Evolutionary conservation across 2,113 vertebrate genomes (phyloP).

Genomic region (Poicephalus meyeri): DNA sequence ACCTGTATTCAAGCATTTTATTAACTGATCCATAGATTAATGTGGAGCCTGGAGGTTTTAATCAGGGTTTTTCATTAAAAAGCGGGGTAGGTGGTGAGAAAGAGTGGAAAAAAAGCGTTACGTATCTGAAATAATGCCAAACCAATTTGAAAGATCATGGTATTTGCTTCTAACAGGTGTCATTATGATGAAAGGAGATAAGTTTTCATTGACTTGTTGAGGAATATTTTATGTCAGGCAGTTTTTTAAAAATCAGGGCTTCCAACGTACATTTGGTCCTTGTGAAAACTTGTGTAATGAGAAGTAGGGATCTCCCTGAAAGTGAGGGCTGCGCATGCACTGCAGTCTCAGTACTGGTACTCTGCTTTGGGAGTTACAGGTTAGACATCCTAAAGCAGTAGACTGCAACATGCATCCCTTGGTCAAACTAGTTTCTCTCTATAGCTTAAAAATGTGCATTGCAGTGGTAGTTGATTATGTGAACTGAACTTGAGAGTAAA

Average conservation of each 20-base stretch:
- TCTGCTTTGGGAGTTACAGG: not conserved
- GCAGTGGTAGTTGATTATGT: not conserved
- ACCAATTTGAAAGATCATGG: not conserved
- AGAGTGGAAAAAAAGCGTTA: not conserved
- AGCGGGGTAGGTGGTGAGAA: not conserved
- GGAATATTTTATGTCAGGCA: not conserved
- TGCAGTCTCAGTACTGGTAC: not conserved
- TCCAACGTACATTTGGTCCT: not conserved
- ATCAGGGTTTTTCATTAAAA: not conserved
- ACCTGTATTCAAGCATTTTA: not conserved
- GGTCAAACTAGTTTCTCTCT: not conserved
- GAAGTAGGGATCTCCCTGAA: not conserved
- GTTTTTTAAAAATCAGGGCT: not conserved
- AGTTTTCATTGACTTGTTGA: not conserved
- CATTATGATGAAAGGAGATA: not conserved
- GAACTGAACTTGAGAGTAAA: not conserved
- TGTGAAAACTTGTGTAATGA: not conserved
- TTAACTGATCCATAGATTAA: not conserved
- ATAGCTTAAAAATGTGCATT: not conserved
- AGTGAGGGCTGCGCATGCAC: not conserved
- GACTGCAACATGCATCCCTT: rapidly evolving
- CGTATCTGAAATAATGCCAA: not conserved
- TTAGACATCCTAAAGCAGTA: not conserved
- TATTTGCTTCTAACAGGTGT: not conserved
- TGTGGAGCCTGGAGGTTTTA: not conserved